phyloP scores from a whole-genome alignment of 1,140 invertebrate genomes.

The Drosophila malerkotliana region DNA sequence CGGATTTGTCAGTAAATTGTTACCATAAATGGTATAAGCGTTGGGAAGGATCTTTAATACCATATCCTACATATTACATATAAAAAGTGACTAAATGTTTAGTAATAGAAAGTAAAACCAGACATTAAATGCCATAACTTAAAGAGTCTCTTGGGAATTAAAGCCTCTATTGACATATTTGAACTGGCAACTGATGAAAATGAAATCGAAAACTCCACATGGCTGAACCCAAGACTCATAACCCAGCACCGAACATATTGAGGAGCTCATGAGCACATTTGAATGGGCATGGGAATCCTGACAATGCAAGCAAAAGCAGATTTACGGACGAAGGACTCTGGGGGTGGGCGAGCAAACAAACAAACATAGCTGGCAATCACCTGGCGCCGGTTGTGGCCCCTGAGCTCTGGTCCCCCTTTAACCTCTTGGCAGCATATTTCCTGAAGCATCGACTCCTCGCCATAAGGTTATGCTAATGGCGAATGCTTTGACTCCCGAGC shows the following conservation, averaged over 20 bases:
- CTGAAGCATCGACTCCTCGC: constrained; percentile 8
- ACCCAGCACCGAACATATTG: constrained; percentile 40
- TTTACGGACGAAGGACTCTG: constrained; percentile 16
- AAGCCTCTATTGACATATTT: background rate
- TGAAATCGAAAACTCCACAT: constrained; percentile 32
- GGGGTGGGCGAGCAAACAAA: constrained; percentile 6
- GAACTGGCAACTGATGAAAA: constrained; percentile 6
- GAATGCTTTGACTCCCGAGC: constrained; percentile 56
- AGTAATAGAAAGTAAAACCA: background rate
- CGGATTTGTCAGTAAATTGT: constrained; percentile 26
- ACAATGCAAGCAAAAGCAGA: constrained; percentile 23
- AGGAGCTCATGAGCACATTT: constrained; percentile 40
- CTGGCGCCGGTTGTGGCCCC: constrained; percentile 49
- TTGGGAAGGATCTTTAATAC: constrained; percentile 22
- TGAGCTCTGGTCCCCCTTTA: background rate
- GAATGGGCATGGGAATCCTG: constrained; percentile 29
- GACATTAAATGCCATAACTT: background rate
- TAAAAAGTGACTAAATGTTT: background rate
- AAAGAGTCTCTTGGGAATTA: background rate
- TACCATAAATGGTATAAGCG: constrained; percentile 39
- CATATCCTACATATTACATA: too few species aligned
- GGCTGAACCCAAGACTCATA: constrained; percentile 30
- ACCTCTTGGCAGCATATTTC: background rate
- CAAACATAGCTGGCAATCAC: constrained; percentile 73
- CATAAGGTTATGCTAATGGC: constrained; percentile 74